Base-by-base conservation (phyloP, 2,888 invertebrate genomes). In the Caenorhabditis sinica region DNA sequence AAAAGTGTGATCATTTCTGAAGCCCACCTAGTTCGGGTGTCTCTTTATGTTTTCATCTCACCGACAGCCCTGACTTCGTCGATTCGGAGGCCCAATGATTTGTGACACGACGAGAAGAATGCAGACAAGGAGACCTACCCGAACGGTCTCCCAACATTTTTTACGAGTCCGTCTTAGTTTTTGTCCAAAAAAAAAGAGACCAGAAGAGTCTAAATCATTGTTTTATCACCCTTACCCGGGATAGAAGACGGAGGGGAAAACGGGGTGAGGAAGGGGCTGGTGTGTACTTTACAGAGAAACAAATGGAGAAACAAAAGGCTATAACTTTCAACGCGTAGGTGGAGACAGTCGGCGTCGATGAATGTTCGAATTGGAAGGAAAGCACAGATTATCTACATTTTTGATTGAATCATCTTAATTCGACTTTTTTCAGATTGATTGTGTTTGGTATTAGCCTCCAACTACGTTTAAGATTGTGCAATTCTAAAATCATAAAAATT, bases 31-130 rank as follows among this genome's bases (percentile, higher is more conserved):
- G 63, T 61, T 56, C 40, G 30, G 49, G 56, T 66, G 49, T 60
- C 76, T 45, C 45, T 40, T 79, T 63, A 65, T 65, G 79, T 79
- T 79, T 76, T 79, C 79, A 79, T 79, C 79, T 79, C 72, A 61
- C 79, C 79, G 77, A 60, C 69, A 49, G 66, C 49, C n/a, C 45
- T 33, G 45, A 25, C 63, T 58, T 25, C 28, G 56, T 56, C 76
- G 76, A 77, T 69, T 77, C 71, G 66, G 56, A 36, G 45, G 66
- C 40, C 11, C 76, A 61, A 40, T 79, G 79, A 79, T 79, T 79
- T 79, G 79, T 79, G 79, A 71, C 77, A 65, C 49, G 5, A 11
- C 30, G 49, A 56, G 28, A 28, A 58, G 60, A 49, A 49, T 40
- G 40, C 40, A 40, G 40, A 40, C 40, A n/a, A n/a, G 9, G 45